Evolutionary conservation across 2,888 invertebrate genomes (phyloP), one percentile per base, ranked within the genome.

Genomic region (Anthrax anthrax): DNA sequence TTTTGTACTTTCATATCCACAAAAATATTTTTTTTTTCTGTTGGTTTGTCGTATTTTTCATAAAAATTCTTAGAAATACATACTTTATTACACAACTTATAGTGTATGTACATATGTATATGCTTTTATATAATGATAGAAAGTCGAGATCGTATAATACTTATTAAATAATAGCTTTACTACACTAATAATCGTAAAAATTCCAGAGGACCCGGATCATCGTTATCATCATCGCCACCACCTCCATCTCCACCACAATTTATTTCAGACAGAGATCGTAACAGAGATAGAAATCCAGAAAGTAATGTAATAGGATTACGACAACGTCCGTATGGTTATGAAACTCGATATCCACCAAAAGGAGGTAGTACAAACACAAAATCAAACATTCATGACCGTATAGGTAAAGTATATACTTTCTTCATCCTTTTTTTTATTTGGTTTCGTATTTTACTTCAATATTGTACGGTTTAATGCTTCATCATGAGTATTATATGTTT

Each of bases 141-240:
- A 23, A 23, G 23, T 23, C 23, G 23, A 23, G 14, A 39, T 39
- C 19, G 29, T 13, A 17, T 17, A 18, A 40, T 36, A 32, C n/a
- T n/a, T n/a, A 29, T 41, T 16, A 46, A 41, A 41, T 17, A 18
- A 19, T 27, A 12, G 12, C 29, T 4, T 32, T 32, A 32, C 29
- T 17, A 19, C 37, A 18, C 18, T 42, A 46, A 42, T 46, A 46
- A 46, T 42, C 37, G 42, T 46, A 42, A 46, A 46, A 46, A 46
- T 46, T 46, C 46, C 46, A 46, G 46, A 42, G 42, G 42, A 34
- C 42, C 42, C 12, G 46, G 46, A 42, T 46, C 46, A 18, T 13
- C 29, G 19, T 46, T 27, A 18, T 29, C 41, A 27, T 32, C 29
- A 32, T 27, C 23, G 8, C 8, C 23, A 23, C 8, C 23, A 23